Base-by-base conservation (phyloP, 1,140 invertebrate genomes). In the Drosophila repleta region DNA sequence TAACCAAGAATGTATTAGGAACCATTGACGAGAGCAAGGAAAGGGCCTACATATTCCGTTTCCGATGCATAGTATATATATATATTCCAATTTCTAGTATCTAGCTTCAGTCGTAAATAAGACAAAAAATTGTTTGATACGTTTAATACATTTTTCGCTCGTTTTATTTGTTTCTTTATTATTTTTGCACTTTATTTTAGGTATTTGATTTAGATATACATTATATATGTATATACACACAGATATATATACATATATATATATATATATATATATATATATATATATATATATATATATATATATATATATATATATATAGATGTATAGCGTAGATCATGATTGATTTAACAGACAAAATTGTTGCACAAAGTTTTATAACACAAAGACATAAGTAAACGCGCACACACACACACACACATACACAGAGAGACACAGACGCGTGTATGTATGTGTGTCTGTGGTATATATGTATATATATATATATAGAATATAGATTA, bases 131-230 rank as follows among this genome's bases (percentile, higher is more conserved):
- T 65, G 20, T 26, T 26, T 8, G 51, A 51, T 68, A 51, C 7
- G 60, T 79, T 72, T 61, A 60, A 56, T 66, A 71, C 72, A 11
- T 35, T 35, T 35, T 35, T 35, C 32, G 10, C 32, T 35, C 10
- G 32, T 74, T 84, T 55, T 60, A n/a, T 18, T 68, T 57, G 10
- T 37, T 52, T 10, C 29, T 29, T 29, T 32, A 35, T 69, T 69
- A 17, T 65, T 74, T 81, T 87, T 87, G 78, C 70, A 87, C 66
- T 85, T 85, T 87, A 85, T 87, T 87, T 85, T 85, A 87, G 74
- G 80, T 85, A 87, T 78, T 85, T 85, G 48, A 87, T 87, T 85
- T 87, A 81, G 74, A 64, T 87, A 82, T 74, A 58, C 71, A 85
- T 74, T 29, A 73, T 35, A 35, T 10, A 7, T 32, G 8, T 56